phyloP scores from a whole-genome alignment of 2,797 vertebrate species.

The Petrocephalus schoutedeni region DNA sequence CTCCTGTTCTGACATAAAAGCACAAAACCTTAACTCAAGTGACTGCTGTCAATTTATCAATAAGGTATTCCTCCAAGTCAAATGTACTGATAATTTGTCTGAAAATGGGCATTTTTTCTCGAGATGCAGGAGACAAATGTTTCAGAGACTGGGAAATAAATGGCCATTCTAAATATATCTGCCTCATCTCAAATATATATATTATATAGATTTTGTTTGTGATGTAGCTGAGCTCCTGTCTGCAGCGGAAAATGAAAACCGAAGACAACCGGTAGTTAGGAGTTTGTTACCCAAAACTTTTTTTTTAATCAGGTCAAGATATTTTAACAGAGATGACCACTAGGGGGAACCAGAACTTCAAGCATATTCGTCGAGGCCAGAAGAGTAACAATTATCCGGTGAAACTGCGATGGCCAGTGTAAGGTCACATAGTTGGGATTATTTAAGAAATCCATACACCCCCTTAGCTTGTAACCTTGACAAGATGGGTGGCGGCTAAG shows the following conservation, averaged over 20 bases:
- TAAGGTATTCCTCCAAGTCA: slow-evolving; percentile 43
- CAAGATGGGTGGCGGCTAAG: not conserved
- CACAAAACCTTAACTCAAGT: not conserved
- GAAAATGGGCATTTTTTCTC: slow-evolving; percentile 40
- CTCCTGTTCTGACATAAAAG: not conserved
- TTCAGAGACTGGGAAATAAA: slow-evolving; percentile 30
- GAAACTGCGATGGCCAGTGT: not conserved
- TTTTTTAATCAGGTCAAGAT: not conserved
- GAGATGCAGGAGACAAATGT: slow-evolving; percentile 32
- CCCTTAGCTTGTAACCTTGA: not conserved
- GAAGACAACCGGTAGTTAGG: not conserved
- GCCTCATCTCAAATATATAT: not conserved
- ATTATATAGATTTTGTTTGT: not conserved
- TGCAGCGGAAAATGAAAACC: not conserved
- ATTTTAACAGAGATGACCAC: not conserved
- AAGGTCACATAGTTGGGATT: no score
- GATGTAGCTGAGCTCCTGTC: not conserved
- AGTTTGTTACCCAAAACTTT: not conserved
- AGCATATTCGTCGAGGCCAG: not conserved
- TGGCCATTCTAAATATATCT: not conserved
- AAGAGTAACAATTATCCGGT: not conserved
- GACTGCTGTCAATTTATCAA: slow-evolving; percentile 26
- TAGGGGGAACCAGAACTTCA: slow-evolving; percentile 10
- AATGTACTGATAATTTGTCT: slow-evolving; percentile 56
- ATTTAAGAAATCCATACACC: not conserved